These are phyloP conservation scores for Ophion ellenae DNA, from an alignment of 2,888 invertebrate genomes.

Conservation along the genomic window DNA sequence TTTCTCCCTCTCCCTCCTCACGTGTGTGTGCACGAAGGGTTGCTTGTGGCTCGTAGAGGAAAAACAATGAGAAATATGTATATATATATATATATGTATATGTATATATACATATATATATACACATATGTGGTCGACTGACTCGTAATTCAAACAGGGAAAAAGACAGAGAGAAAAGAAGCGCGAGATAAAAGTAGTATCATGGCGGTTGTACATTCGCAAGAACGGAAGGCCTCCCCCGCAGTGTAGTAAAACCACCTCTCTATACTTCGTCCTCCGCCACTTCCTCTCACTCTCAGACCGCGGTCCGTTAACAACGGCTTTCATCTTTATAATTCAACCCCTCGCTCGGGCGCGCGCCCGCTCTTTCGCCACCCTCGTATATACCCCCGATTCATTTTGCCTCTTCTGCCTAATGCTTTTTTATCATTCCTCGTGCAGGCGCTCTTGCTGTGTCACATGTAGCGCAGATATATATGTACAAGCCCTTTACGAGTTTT, in stretches of 20 bases:
- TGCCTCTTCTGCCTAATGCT: constrained; percentile 79
- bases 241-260: constrained; percentile 57
- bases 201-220: constrained; percentile 52
- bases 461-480: constrained; percentile 62
- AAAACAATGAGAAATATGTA: constrained; percentile 50
- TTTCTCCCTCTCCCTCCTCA: not conserved
- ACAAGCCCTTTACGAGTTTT: constrained; percentile 27
- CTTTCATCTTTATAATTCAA: constrained; percentile 82
- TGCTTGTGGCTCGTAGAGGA: constrained; percentile 16
- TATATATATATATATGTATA: not conserved
- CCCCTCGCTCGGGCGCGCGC: constrained; percentile 72
- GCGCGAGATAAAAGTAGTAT: constrained; percentile 61
- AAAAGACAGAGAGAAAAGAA: constrained; percentile 27
- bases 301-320: constrained; percentile 78
- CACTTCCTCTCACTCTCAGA: constrained; percentile 25
- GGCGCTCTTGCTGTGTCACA: constrained; percentile 70
- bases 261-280: constrained; percentile 16
- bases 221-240: constrained; percentile 52
- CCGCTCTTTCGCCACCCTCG: constrained; percentile 67
- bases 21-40: not conserved
- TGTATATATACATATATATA: too few species aligned
- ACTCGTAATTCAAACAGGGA: constrained; percentile 39
- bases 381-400: constrained; percentile 78
- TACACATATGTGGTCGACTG: not conserved
- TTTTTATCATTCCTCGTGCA: constrained; percentile 76